These are phyloP conservation scores for Cosmia pyralina DNA, from an alignment of 2,888 invertebrate species.

Conservation along the genomic window DNA sequence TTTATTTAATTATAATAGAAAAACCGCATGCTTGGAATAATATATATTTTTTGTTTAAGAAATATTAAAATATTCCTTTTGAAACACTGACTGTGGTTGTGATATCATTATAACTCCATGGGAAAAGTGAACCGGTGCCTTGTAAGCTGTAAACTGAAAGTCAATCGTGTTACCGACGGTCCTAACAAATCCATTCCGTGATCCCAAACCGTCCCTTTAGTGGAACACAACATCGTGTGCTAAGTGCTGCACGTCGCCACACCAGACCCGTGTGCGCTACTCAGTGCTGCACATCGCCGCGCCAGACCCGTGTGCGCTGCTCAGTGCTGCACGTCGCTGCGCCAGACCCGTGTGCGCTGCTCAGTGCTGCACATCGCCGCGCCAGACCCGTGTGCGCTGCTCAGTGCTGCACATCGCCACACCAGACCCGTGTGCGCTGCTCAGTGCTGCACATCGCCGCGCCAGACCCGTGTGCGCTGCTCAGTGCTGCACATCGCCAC, in stretches of 20 bases:
- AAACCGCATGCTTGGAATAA: neutral
- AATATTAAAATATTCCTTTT: neutral
- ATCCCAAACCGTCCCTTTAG: conserved; percentile 28
- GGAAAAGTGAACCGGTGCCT: conserved; percentile 9
- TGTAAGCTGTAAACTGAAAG: conserved; percentile 17
- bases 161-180: conserved; percentile 32
- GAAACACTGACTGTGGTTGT: neutral
- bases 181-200: conserved; percentile 48
- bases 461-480: too few species aligned
- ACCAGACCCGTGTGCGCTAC: too few species aligned
- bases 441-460: neutral
- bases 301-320: too few species aligned
- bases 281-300: too few species aligned
- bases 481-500: too few species aligned
- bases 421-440: too few species aligned
- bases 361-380: too few species aligned
- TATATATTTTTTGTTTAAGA: neutral
- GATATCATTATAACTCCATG: neutral
- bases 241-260: conserved; percentile 10
- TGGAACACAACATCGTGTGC: conserved; percentile 2
- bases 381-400: too few species aligned
- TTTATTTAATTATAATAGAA: conserved; percentile 21
- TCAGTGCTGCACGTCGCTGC: too few species aligned
- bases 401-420: too few species aligned
- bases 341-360: too few species aligned